Evolutionary conservation across 2,888 invertebrate genomes (phyloP), one percentile per base, ranked within the genome.

Genomic region (Mythimna loreyi): DNA sequence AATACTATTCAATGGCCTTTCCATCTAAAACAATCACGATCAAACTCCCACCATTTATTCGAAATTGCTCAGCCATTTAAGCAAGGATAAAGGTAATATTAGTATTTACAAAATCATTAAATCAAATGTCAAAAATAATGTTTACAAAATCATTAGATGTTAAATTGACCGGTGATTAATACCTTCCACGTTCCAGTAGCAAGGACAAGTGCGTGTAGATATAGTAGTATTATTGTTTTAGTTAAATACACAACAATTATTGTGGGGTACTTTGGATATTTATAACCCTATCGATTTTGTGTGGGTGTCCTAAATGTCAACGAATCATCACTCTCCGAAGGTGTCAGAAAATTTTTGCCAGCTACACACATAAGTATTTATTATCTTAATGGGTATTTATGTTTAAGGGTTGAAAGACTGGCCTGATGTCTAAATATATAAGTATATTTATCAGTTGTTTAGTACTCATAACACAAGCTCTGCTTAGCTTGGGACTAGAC

Each of bases 211-310:
- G 6, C 3, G 8, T 40, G 5, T 40, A 19, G 5, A 16, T 23
- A 40, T n/a, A 13, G 28, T 16, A 50, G 52, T 19, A 43, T 43
- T 43, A 50, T 62, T 52, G 62, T 62, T 66, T n/a, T 30, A 43
- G 43, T 33, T 62, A 62, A 66, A 40, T 40, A 30, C 65, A 66
- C 23, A 30, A 21, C 30, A 66, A 66, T 50, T 40, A 62, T 43
- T 1, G 40, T 16, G 19, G 13, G 6, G 13, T 13, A 28, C n/a
- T 13, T 30, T 19, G 6, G 8, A 40, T 52, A 43, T 52, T 43
- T 52, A 52, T 66, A 62, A 19, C 23, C 9, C 9, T 30, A 66
- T 61, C 40, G 43, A 43, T 50, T 33, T 53, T 43, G 23, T 21
- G 65, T 50, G 40, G 61, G 61, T 40, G 47, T 28, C 50, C 1